Conservation (phyloP, 2,888 invertebrate species). For the Hermaeophaga mercurialis region DNA sequence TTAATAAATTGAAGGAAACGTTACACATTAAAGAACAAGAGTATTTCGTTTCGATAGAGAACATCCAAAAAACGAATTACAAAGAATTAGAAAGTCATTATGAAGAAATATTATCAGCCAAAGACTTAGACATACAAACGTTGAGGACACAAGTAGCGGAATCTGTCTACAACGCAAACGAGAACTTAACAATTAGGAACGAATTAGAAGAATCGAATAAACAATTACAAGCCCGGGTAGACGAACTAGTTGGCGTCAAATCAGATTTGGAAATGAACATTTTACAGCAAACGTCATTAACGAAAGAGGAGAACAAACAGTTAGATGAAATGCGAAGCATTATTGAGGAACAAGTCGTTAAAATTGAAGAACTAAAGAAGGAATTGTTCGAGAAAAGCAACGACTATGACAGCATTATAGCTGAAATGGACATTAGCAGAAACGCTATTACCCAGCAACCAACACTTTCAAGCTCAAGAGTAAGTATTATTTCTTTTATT, state of each 20-base stretch:
- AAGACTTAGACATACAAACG: slow-evolving; percentile 48
- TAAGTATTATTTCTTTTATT: slow-evolving; percentile 6
- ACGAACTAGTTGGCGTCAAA: neutral
- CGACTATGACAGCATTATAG: slow-evolving; percentile 61
- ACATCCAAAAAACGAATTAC: slow-evolving; percentile 33
- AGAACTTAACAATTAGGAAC: neutral
- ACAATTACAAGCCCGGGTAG: neutral
- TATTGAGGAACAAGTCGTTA: slow-evolving; percentile 72
- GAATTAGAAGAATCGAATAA: slow-evolving; percentile 30
- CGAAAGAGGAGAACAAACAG: slow-evolving; percentile 63
- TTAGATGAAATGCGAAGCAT: slow-evolving; percentile 65
- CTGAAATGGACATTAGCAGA: slow-evolving; percentile 52
- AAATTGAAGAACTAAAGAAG: slow-evolving; percentile 74
- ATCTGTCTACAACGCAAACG: slow-evolving; percentile 30
- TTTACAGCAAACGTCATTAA: slow-evolving; percentile 55
- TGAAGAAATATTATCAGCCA: slow-evolving; percentile 46
- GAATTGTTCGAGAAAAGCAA: slow-evolving; percentile 66
- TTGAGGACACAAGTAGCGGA: slow-evolving; percentile 44
- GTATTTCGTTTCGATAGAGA: slow-evolving; percentile 32
- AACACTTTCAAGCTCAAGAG: slow-evolving; percentile 19
- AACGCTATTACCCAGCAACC: slow-evolving; percentile 38
- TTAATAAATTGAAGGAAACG: slow-evolving; percentile 28
- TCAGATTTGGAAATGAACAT: slow-evolving; percentile 17
- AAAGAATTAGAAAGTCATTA: slow-evolving; percentile 43
- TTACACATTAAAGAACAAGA: slow-evolving; percentile 36